Conservation (phyloP, 2,888 invertebrate species). For the Pheosia tremula region DNA sequence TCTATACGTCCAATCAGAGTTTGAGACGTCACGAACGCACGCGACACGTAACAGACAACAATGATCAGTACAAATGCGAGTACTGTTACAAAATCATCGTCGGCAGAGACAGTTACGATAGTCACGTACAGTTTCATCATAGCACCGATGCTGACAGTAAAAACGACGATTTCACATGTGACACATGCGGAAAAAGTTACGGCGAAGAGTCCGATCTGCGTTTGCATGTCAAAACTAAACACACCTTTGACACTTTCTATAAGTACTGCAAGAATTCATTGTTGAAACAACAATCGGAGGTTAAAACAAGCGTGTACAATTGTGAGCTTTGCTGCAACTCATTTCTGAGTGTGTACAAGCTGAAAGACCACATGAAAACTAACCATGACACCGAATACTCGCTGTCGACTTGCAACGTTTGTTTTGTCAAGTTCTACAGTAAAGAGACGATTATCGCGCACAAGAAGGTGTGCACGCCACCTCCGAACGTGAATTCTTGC, state of each 20-base stretch:
- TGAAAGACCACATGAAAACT: slow-evolving; percentile 64
- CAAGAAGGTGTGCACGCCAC: slow-evolving; percentile 61
- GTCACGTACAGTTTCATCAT: slow-evolving; percentile 40
- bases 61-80: slow-evolving; percentile 40
- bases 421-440: slow-evolving; percentile 65
- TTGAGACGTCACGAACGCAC: slow-evolving; percentile 55
- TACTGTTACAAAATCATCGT: slow-evolving; percentile 40
- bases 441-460: slow-evolving; percentile 59
- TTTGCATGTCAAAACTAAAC: slow-evolving; percentile 61
- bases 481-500: slow-evolving; percentile 59
- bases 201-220: slow-evolving; percentile 53
- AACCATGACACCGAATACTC: slow-evolving; percentile 61
- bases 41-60: slow-evolving; percentile 45
- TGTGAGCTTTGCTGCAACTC: slow-evolving; percentile 61
- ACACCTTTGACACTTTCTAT: slow-evolving; percentile 66
- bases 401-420: slow-evolving; percentile 66
- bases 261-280: slow-evolving; percentile 62
- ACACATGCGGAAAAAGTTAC: slow-evolving; percentile 51
- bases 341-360: slow-evolving; percentile 55
- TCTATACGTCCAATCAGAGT: slow-evolving; percentile 67
- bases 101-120: slow-evolving; percentile 44
- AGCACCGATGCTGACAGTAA: slow-evolving; percentile 15
- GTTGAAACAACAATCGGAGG: slow-evolving; percentile 39
- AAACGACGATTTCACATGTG: slow-evolving; percentile 41
- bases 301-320: slow-evolving; percentile 37